Evolutionary conservation across 2,113 vertebrate genomes (phyloP), one percentile per base, ranked within the genome.

Genomic region (Pseudorectes ferrugineus): DNA sequence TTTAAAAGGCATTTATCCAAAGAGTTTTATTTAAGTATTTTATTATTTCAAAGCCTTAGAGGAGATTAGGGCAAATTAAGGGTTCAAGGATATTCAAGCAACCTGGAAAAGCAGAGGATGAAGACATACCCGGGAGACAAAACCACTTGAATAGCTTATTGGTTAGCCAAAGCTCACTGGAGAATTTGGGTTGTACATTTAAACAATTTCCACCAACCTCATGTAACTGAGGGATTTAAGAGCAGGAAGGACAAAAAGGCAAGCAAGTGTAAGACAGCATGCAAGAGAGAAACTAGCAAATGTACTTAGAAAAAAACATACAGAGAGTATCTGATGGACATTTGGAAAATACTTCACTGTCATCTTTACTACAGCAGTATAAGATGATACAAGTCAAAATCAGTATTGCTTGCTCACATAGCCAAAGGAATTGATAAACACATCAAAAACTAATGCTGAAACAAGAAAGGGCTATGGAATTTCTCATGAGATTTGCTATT

Each of bases 11-110:
- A 80, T 74, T 90, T 89, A 88, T 73, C 92, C 82, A 84, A 92
- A 82, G 51, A 83, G 38, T 83, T 89, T 89, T 49, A 42, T 82
- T 88, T 88, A 85, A 96, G 54, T 57, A 91, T 89, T 96, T 91
- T 79, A 88, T 96, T 93, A 93, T 96, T 96, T 86, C 88, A 96
- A 93, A 96, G 82, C 78, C 59, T 88, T 88, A 93, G 85, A 96
- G 72, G 40, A 85, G 92, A 90, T 92, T 88, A 92, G 63, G 29
- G 68, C 40, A 97, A 96, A 95, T 96, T 96, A 96, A 70, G 59
- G 82, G 82, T 92, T 93, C 88, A 92, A 74, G 85, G 12, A 94
- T 90, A 95, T 88, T 90, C 75, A 59, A 83, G 87, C 21, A 96
- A 96, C 94, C 92, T 96, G 89, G 79, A 95, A 94, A 94, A 95